Conservation (phyloP, 2,113 vertebrate species). For the Plecotus auritus region DNA sequence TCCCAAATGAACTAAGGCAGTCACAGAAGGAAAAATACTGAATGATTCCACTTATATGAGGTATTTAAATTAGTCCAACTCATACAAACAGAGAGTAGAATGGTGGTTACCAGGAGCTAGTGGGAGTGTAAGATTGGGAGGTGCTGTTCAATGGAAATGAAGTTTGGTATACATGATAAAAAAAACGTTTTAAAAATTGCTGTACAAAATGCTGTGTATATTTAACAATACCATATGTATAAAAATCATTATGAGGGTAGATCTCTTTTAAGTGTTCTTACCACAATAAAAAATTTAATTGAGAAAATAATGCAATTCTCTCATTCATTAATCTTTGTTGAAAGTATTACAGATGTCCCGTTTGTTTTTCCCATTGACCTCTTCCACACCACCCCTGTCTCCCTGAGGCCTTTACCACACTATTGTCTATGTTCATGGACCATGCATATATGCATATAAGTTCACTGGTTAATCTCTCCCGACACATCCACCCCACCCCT, state of each 20-base stretch:
- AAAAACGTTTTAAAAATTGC: background rate
- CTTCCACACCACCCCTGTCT: too few relatives aligned
- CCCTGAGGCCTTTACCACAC: too few relatives aligned
- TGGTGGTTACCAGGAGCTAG: background rate
- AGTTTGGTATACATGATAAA: background rate
- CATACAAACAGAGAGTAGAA: background rate
- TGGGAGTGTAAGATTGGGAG: background rate
- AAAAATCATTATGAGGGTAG: background rate
- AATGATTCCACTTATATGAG: background rate
- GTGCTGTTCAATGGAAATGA: background rate
- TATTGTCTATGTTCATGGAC: too few relatives aligned
- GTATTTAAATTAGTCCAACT: background rate
- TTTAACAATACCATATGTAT: background rate
- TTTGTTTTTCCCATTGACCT: too few relatives aligned
- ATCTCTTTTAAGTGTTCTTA: background rate
- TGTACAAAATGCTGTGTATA: background rate
- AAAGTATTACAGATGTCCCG: too few relatives aligned
- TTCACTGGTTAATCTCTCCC: too few relatives aligned
- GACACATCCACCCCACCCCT: too few relatives aligned
- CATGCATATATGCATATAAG: too few relatives aligned
- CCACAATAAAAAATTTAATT: background rate
- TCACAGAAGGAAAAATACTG: background rate
- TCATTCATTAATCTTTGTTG: background rate
- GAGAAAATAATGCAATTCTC: background rate
- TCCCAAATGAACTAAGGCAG: background rate